Evolutionary conservation across 2,113 vertebrate species (phyloP).

Genomic region (Ceyx cyanopectus): DNA sequence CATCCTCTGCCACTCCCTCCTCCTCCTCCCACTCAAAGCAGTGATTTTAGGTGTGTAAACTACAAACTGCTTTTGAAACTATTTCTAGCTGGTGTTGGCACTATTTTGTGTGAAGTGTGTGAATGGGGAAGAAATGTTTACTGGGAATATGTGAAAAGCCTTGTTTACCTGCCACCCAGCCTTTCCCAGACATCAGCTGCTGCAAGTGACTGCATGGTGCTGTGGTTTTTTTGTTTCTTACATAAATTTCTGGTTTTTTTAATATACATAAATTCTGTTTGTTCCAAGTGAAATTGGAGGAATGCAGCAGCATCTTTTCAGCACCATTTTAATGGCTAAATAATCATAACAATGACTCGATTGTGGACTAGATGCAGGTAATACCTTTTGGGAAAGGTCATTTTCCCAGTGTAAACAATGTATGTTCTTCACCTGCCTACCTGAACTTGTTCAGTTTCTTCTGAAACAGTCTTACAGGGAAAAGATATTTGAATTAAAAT

Average conservation of each 20-base stretch:
- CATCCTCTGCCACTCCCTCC: fast-evolving
- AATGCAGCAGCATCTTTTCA: background rate
- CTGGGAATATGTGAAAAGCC: background rate
- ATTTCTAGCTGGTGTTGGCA: background rate
- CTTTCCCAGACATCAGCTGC: background rate
- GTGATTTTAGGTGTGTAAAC: background rate
- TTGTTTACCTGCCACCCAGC: background rate
- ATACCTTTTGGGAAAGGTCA: background rate
- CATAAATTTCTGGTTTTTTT: background rate
- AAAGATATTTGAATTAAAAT: background rate
- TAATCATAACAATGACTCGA: background rate
- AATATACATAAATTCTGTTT: background rate
- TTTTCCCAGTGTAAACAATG: background rate
- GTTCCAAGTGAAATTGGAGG: background rate
- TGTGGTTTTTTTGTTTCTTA: background rate
- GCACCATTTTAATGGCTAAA: background rate
- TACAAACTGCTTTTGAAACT: background rate
- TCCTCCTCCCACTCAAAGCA: background rate
- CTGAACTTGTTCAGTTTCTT: background rate
- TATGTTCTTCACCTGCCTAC: background rate
- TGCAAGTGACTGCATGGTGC: background rate
- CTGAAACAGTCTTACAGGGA: background rate
- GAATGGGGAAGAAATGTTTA: background rate
- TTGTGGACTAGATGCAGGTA: background rate
- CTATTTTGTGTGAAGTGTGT: background rate